Evolutionary conservation across 2,113 vertebrate genomes (phyloP), one percentile per base, ranked within the genome.

Genomic region (Myodes glareolus): DNA sequence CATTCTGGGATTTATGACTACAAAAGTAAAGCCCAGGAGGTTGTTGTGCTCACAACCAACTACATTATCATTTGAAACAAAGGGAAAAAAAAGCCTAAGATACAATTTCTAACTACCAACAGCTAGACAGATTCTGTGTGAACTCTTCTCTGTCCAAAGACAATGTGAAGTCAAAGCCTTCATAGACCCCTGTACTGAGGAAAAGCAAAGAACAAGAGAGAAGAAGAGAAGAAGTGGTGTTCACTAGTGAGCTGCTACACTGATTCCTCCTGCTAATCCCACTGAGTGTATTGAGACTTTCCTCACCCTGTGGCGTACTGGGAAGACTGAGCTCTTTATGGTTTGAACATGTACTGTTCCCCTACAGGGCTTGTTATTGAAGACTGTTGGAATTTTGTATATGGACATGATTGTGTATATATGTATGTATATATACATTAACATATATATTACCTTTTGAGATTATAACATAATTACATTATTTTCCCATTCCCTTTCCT

Each of bases 1-100:
- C 52, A 31, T 88, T 94, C 75, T 76, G 52, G 45, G 92, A 68
- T 90, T 50, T 77, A 21, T 82, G 61, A 77, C 31, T 82, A 77
- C 45, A 73, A 90, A 96, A 97, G 76, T 25, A 91, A 96, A 92
- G 86, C 86, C 39, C 76, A 61, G 21, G 47, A 85, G 65, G 14
- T 42, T 36, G 73, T 76, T 33, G 1, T 77, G 58, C 65, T 58
- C 31, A 63, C n/a, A 93, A 65, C 14, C 80, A 70, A 16, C n/a
- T 86, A 81, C 50, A 61, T 88, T n/a, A 47, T 5, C 16, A 27
- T 72, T 92, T 52, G 80, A 19, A 33, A 42, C 19, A 81, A 31
- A 58, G 81, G 61, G 63, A 63, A 92, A 93, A 82, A 82, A 9
- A 75, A 58, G 55, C 36, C 85, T 67, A 76, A 92, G 42, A 68